Conservation (phyloP, 2,113 vertebrate genomes). For the Vicugna pacos region DNA sequence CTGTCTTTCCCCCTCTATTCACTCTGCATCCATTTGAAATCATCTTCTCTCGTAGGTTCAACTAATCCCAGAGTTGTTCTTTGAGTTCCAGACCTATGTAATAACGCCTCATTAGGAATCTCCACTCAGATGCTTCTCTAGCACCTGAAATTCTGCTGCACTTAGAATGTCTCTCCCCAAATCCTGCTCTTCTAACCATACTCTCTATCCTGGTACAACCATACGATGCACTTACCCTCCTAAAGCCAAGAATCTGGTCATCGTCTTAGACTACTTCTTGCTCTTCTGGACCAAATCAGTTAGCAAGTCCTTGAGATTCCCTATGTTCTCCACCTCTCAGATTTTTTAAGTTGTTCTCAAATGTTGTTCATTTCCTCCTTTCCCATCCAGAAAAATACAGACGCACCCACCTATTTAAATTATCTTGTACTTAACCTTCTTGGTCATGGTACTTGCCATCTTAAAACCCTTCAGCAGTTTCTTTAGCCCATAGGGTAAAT, state of each 20-base stretch:
- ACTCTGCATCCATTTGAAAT: background rate
- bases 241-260: background rate
- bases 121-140: background rate
- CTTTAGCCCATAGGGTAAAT: background rate
- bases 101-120: background rate
- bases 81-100: background rate
- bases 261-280: too few species aligned
- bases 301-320: background rate
- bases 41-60: background rate
- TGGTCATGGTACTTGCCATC: background rate
- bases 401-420: background rate
- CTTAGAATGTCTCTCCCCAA: background rate
- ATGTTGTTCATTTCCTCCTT: background rate
- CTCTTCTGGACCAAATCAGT: background rate
- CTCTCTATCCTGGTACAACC: background rate
- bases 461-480: background rate
- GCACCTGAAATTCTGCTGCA: background rate
- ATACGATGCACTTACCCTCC: accelerated
- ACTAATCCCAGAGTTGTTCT: background rate
- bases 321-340: background rate
- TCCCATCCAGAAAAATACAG: background rate
- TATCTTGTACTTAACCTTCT: background rate
- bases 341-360: too few species aligned
- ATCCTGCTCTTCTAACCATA: background rate
- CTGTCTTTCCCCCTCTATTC: background rate